Percentiles rank a stretch among this genome's conserved stretches.
Conservation (phyloP, 2,113 vertebrate genomes). For the Euleptes europaea region DNA sequence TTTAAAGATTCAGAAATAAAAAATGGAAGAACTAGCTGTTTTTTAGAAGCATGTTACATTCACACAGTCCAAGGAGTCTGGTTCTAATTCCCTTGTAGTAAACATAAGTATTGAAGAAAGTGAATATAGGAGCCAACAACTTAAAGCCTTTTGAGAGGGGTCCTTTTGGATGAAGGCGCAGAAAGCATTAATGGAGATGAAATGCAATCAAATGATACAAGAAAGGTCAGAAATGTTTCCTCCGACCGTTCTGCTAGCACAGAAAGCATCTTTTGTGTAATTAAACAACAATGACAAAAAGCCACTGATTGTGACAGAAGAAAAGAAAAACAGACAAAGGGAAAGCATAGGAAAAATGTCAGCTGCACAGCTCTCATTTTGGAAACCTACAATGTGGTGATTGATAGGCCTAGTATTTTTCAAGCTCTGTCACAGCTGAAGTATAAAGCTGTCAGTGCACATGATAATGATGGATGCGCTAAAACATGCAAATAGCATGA, state of each 20-base stretch:
- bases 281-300: conserved; percentile 56
- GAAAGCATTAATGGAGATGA: conserved; percentile 42
- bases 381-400: conserved; percentile 61
- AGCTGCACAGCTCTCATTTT: conserved; percentile 56
- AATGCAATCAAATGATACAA: conserved; percentile 52
- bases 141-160: conserved; percentile 38
- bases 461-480: conserved; percentile 72
- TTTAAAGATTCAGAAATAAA: conserved; percentile 17
- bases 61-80: conserved; percentile 5
- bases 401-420: conserved; percentile 71
- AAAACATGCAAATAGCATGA: conserved; percentile 72
- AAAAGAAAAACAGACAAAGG: conserved; percentile 27
- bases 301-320: conserved; percentile 38
- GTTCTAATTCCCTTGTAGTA: conserved; percentile 28
- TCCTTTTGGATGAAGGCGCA: conserved; percentile 50
- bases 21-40: neutral
- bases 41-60: conserved; percentile 13
- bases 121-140: conserved; percentile 37
- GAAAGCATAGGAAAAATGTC: conserved; percentile 50
- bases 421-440: conserved; percentile 72
- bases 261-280: conserved; percentile 27
- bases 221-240: conserved; percentile 37
- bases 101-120: conserved; percentile 14
- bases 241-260: conserved; percentile 7
- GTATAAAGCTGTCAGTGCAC: conserved; percentile 68